These are phyloP conservation scores for Poecilia velifera DNA, from an alignment of 2,797 vertebrate genomes.

Conservation along the genomic window DNA sequence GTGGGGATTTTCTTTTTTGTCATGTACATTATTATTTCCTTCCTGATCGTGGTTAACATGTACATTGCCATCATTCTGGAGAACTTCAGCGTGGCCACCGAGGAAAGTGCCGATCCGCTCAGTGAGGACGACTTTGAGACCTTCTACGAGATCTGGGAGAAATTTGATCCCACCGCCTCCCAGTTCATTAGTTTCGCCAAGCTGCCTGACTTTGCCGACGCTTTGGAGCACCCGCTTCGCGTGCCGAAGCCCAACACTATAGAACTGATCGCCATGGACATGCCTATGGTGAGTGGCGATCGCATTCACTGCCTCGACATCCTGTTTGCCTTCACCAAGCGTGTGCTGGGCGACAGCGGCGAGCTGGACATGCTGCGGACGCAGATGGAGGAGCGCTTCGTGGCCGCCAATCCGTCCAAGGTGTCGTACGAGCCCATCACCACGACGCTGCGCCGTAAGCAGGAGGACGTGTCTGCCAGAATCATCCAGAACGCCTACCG, in stretches of 20 bases:
- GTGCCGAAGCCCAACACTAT: conserved; percentile 99
- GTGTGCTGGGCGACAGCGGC: conserved; percentile 97
- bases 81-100: conserved; percentile 99
- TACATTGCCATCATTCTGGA: conserved; percentile 99
- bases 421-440: conserved; percentile 99
- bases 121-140: conserved; percentile 99
- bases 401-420: conserved; percentile 99
- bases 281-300: conserved; percentile 99
- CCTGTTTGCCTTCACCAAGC: conserved; percentile 99
- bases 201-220: conserved; percentile 95
- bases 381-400: conserved; percentile 99
- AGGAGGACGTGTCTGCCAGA: conserved; percentile 93
- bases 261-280: conserved; percentile 98
- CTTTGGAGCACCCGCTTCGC: conserved; percentile 94
- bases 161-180: conserved; percentile 97
- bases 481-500: conserved; percentile 96
- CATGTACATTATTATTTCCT: conserved; percentile 99
- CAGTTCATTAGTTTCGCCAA: conserved; percentile 98
- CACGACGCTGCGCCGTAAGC: conserved; percentile 96
- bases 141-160: conserved; percentile 99
- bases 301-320: conserved; percentile 99
- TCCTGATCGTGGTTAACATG: conserved; percentile 99
- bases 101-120: conserved; percentile 96
- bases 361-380: conserved; percentile 97
- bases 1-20: conserved; percentile 99